These are phyloP conservation scores for Elysia crispata DNA, from an alignment of 2,888 invertebrate species.

Conservation along the genomic window DNA sequence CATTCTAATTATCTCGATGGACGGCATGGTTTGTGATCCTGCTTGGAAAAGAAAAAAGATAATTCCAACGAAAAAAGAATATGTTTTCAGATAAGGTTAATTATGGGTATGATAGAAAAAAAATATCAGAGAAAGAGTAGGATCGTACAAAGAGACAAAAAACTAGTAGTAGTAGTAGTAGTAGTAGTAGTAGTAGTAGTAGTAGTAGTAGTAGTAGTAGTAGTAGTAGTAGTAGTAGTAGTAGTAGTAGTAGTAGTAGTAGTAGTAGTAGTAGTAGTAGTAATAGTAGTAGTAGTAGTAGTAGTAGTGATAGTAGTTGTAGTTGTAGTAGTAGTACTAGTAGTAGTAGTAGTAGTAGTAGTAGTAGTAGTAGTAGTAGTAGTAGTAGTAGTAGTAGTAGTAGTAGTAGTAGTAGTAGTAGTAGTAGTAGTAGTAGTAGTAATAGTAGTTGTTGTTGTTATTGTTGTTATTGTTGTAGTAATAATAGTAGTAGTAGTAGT, in stretches of 20 bases:
- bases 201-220: slow-evolving; percentile 32
- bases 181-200: slow-evolving; percentile 32
- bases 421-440: slow-evolving; percentile 14
- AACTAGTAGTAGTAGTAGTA: slow-evolving; percentile 28
- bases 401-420: not conserved
- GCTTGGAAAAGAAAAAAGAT: no score
- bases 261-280: slow-evolving; percentile 25
- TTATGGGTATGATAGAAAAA: no score
- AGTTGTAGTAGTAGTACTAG: not conserved
- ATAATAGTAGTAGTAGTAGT: slow-evolving; percentile 9
- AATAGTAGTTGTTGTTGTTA: not conserved
- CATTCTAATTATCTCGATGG: no score
- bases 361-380: slow-evolving; percentile 12
- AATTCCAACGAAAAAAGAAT: no score
- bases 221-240: slow-evolving; percentile 32
- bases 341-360: not conserved
- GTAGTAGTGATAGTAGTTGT: slow-evolving; percentile 6
- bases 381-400: slow-evolving; percentile 17
- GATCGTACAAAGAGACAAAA: not conserved
- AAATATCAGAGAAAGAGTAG: not conserved
- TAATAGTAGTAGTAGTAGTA: slow-evolving; percentile 22
- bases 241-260: slow-evolving; percentile 28
- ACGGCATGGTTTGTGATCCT: no score
- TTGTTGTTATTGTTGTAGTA: no score
- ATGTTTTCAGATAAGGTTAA: no score